A percentile compares a stretch with the other conserved stretches of the same genome.
Conservation (phyloP, 2,113 vertebrate species). For the Notarius lentiginosus region DNA sequence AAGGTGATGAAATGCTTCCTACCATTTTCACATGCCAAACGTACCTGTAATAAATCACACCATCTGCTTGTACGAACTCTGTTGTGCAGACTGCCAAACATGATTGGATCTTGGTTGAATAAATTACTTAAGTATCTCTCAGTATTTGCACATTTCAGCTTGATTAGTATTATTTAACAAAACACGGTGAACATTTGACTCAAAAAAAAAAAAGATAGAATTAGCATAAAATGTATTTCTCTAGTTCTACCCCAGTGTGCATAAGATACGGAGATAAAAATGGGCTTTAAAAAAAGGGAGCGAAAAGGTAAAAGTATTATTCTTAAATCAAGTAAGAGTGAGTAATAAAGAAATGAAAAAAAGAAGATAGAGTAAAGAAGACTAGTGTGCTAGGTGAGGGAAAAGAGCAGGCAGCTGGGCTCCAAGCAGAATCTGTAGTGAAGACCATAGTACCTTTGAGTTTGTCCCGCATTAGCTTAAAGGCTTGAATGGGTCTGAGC, state of each 20-base stretch:
- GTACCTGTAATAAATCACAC: neutral
- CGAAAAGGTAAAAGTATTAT: neutral
- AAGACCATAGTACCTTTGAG: constrained; percentile 98
- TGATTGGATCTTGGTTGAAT: neutral
- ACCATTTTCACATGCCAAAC: neutral
- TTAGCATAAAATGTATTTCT: neutral
- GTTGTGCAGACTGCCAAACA: neutral
- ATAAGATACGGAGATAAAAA: neutral
- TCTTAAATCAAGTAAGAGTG: neutral
- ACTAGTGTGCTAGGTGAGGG: constrained; percentile 66
- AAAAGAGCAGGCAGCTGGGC: constrained; percentile 66
- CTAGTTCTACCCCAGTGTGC: neutral
- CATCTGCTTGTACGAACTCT: neutral
- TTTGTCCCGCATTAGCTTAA: constrained; percentile 99
- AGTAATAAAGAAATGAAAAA: constrained; percentile 9
- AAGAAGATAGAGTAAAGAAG: constrained; percentile 61
- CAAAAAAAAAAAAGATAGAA: neutral
- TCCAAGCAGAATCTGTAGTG: constrained; percentile 80
- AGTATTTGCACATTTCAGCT: neutral
- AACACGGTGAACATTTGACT: neutral
- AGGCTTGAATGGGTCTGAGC: constrained; percentile 98
- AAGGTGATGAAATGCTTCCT: constrained; percentile 19
- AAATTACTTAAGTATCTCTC: neutral
- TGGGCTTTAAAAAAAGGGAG: neutral
- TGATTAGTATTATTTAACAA: neutral